These are phyloP conservation scores for Xestoiulus laeticollis DNA, from an alignment of 2,888 invertebrate species.

Conservation along the genomic window DNA sequence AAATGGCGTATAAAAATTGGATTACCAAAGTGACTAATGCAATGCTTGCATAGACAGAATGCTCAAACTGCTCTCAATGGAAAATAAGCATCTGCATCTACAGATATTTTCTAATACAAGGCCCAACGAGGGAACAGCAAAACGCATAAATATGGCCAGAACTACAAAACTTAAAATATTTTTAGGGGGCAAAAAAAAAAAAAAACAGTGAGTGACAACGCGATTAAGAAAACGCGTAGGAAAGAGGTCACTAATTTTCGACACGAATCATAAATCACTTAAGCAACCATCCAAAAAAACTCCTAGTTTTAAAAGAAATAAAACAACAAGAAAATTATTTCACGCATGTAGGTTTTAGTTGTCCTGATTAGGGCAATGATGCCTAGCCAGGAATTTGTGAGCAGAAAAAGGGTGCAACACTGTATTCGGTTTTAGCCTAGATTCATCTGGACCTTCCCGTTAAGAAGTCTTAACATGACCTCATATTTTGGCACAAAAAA, in stretches of 20 bases:
- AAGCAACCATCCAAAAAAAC: not conserved
- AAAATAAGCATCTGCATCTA: not conserved
- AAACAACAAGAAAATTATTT: not conserved
- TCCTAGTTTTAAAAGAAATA: not conserved
- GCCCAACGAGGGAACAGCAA: not conserved
- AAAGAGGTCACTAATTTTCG: slow-evolving; percentile 18
- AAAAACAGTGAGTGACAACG: not conserved
- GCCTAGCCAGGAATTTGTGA: not conserved
- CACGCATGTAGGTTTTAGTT: not conserved
- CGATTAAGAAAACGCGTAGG: not conserved
- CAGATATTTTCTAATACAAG: not conserved
- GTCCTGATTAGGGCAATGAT: slow-evolving; percentile 43
- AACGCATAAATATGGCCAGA: not conserved
- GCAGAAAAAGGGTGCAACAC: slow-evolving; percentile 19
- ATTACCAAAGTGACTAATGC: too few relatives aligned
- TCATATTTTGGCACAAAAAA: slow-evolving; percentile 24
- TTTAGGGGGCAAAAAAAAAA: not conserved
- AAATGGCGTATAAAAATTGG: too few relatives aligned
- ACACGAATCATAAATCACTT: slow-evolving; percentile 4
- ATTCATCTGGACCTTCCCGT: slow-evolving; percentile 1
- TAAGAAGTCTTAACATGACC: not conserved
- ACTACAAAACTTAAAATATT: not conserved
- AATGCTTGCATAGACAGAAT: too few relatives aligned
- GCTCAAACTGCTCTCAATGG: not conserved
- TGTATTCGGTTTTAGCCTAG: slow-evolving; percentile 15